A percentile compares a stretch with the other conserved stretches of the same genome.
Conservation (phyloP, 2,888 invertebrate genomes). For the Patella ulyssiponensis region DNA sequence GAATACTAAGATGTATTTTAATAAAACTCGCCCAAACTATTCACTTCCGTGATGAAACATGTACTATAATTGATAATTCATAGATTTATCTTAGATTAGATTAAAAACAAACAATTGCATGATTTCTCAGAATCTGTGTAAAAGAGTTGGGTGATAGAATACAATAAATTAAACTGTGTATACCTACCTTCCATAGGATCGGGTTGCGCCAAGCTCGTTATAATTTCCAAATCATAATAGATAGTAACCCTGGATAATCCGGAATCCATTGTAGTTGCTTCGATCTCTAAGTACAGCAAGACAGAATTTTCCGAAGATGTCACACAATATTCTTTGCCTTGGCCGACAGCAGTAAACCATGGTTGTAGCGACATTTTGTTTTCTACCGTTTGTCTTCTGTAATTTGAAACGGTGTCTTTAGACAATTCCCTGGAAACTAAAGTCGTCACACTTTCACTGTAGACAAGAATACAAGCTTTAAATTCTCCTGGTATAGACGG, state of each 20-base stretch:
- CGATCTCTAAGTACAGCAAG: background rate
- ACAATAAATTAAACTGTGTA: too few relatives aligned
- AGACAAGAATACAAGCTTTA: background rate
- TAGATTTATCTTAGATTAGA: too few relatives aligned
- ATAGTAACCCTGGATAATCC: background rate
- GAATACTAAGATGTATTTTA: too few relatives aligned
- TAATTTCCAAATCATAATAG: background rate
- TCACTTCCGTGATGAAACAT: too few relatives aligned
- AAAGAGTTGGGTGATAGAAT: too few relatives aligned
- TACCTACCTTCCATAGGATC: constrained; percentile 2
- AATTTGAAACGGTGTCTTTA: background rate
- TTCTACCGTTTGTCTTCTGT: background rate
- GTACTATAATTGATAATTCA: too few relatives aligned
- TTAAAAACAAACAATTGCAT: too few relatives aligned
- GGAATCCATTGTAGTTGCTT: background rate
- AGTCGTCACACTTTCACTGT: background rate
- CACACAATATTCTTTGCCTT: background rate
- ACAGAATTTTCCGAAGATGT: background rate
- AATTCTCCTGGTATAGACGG: background rate
- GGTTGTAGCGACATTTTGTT: background rate
- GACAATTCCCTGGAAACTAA: background rate
- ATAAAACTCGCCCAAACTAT: too few relatives aligned
- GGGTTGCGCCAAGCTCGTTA: background rate
- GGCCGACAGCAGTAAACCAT: background rate
- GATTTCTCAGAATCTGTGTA: too few relatives aligned